These are phyloP conservation scores for Mystacornis crossleyi DNA, from an alignment of 2,113 vertebrate species.

Conservation along the genomic window DNA sequence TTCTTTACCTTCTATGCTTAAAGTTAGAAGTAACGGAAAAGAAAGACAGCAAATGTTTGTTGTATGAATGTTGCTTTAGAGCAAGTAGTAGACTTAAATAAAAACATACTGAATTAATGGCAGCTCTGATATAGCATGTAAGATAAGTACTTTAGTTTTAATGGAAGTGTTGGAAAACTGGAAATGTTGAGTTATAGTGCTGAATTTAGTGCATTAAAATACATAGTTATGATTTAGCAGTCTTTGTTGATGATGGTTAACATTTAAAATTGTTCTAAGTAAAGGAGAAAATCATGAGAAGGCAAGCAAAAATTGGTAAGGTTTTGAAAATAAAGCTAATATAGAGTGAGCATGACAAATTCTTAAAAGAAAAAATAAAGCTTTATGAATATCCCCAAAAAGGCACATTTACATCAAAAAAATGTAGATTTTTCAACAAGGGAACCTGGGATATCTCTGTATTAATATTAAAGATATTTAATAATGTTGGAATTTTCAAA, in stretches of 20 bases:
- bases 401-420: not conserved
- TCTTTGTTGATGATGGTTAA: not conserved
- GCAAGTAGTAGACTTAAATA: not conserved
- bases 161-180: not conserved
- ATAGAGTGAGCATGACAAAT: not conserved
- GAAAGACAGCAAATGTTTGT: not conserved
- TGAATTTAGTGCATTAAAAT: not conserved
- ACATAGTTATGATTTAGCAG: not conserved
- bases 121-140: not conserved
- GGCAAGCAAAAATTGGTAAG: not conserved
- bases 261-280: not conserved
- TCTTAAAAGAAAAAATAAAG: not conserved
- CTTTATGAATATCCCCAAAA: not conserved
- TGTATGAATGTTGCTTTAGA: not conserved
- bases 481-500: not conserved
- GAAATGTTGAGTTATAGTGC: not conserved
- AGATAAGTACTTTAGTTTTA: not conserved
- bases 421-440: not conserved
- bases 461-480: not conserved
- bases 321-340: not conserved
- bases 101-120: not conserved
- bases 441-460: not conserved
- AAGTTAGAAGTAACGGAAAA: not conserved
- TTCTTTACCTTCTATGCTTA: not conserved
- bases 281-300: not conserved